Evolutionary conservation across 2,888 invertebrate species (phyloP).

Genomic region (Branchellion lobata): DNA sequence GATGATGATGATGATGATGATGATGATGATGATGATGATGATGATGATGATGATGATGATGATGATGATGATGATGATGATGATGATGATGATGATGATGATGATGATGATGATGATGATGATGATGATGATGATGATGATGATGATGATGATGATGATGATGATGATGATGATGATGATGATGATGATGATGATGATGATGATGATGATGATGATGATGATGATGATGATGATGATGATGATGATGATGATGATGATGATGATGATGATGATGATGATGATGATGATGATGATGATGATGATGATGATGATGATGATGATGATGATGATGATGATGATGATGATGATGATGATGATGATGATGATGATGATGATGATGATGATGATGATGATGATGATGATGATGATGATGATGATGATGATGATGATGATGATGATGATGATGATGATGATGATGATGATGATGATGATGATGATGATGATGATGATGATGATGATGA

Average conservation of each 20-base stretch:
- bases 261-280: neutral
- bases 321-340: neutral
- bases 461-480: neutral
- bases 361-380: neutral
- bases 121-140: neutral
- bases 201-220: neutral
- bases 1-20: neutral
- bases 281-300: neutral
- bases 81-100: neutral
- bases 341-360: neutral
- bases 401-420: neutral
- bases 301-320: neutral
- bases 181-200: neutral
- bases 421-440: neutral
- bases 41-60: neutral
- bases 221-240: neutral
- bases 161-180: neutral
- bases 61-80: neutral
- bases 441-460: neutral
- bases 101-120: neutral
- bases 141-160: neutral
- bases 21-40: neutral
- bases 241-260: neutral
- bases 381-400: neutral
- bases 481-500: neutral